Evolutionary conservation across 30 jellyfish, hydroid and myxozoan species (phyloP), one percentile per base, ranked within the genome.

Genomic region (Clytia hemisphaerica): DNA sequence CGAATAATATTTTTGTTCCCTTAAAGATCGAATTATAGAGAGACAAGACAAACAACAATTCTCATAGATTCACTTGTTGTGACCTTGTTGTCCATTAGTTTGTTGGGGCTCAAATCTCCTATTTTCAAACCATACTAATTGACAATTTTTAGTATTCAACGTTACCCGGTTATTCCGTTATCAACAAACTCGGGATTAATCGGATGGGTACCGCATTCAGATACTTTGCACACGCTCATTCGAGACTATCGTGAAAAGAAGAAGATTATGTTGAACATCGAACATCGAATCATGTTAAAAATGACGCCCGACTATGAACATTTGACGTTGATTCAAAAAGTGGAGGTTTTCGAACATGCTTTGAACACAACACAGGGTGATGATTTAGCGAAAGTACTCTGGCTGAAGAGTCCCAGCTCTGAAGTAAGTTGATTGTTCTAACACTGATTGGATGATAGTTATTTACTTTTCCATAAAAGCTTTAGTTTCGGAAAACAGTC

Each of bases 161-260:
- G 99, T 33, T 92, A 92, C 61, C 94, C 99, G 6, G 96, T 92
- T 28, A 92, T 77, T 32, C 99, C 99, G 4, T 50, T 92, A 62
- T 92, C 99, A 4, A 82, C 95, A 37, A 92, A 92, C 48, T 92
- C 99, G 45, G 99, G 99, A 26, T 77, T 92, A 26, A 92, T 92
- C 58, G 99, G 99, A 47, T 92, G 99, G 99, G 99, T 92, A 35
- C 95, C 99, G 2, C 92, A 83, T 42, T 77, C 96, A 65, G 99
- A 92, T 58, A 92, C 99, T 6, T 72, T 92, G 63, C 95, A 92
- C 32, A 82, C 99, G 15, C 77, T 92, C 65, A 92, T 92, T 37
- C 61, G 94, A 55, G 99, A 92, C 40, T 84, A 82, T 88, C 67
- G 99, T 58, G 95, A 82, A n/a, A 92, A 83, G 59, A 83, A 79